Conservation (phyloP, 2,797 vertebrate species). For the Takifugu ocellatus region DNA sequence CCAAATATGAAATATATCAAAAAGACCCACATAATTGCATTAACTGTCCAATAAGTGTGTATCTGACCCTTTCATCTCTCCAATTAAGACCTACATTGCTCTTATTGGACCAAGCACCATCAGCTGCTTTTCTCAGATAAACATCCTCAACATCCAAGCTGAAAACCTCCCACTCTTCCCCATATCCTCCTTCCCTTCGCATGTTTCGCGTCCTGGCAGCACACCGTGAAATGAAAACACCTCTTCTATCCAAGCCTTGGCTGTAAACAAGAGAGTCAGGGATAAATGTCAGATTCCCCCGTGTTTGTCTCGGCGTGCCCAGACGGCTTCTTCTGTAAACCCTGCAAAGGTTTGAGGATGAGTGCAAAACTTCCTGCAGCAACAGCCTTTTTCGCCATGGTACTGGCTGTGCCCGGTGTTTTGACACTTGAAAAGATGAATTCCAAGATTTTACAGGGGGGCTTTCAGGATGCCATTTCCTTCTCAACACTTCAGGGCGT, state of each 20-base stretch:
- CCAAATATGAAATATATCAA: neutral
- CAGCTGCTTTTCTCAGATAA: neutral
- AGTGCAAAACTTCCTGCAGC: too few relatives aligned
- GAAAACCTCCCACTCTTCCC: conserved; percentile 20
- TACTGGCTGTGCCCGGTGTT: neutral
- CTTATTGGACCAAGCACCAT: too few relatives aligned
- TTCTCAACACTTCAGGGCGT: conserved; percentile 14
- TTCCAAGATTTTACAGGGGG: neutral
- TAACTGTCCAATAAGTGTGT: neutral
- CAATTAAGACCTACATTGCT: neutral
- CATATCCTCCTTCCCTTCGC: conserved; percentile 21
- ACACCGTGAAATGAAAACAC: conserved; percentile 53
- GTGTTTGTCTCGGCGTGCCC: conserved; percentile 61
- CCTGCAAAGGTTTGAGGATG: neutral
- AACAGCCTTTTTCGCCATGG: neutral
- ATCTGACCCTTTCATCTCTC: neutral
- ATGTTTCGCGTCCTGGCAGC: conserved; percentile 33
- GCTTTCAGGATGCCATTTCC: conserved; percentile 20
- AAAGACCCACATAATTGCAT: neutral
- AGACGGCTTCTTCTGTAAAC: conserved; percentile 50
- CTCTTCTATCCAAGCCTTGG: conserved; percentile 43
- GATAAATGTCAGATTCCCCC: conserved; percentile 49
- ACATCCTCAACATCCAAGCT: conserved; percentile 10
- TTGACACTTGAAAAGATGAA: neutral
- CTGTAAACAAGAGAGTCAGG: conserved; percentile 54